A percentile compares a stretch with the other conserved stretches of the same genome.
These are phyloP conservation scores for Aethina tumida DNA, from an alignment of 1,140 invertebrate species.

Conservation along the genomic window DNA sequence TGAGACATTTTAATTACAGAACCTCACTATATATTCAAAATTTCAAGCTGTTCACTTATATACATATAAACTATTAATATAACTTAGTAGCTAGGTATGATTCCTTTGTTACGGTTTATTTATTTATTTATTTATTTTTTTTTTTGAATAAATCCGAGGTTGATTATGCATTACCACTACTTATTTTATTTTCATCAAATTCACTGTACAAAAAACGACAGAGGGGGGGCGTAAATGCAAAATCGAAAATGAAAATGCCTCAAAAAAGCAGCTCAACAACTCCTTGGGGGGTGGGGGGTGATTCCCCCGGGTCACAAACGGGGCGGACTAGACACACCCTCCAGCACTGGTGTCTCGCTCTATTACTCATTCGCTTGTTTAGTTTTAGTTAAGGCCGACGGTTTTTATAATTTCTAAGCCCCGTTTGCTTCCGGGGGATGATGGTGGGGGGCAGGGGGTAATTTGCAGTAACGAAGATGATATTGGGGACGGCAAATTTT, in stretches of 20 bases:
- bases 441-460: constrained; percentile 8
- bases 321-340: no score
- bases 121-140: constrained; percentile 6
- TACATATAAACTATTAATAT: constrained; percentile 14
- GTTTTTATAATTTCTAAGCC: not conserved
- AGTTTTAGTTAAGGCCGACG: no score
- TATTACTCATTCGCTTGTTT: not conserved
- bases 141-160: constrained; percentile 11
- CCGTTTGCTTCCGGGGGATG: not conserved
- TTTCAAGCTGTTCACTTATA: constrained; percentile 16
- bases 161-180: constrained; percentile 15
- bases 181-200: not conserved
- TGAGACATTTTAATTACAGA: constrained; percentile 9
- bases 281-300: not conserved
- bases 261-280: constrained; percentile 1
- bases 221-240: constrained; percentile 7
- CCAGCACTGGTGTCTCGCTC: no score
- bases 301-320: no score
- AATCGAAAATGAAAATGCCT: constrained; percentile 11
- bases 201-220: constrained; percentile 5
- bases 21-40: constrained; percentile 20
- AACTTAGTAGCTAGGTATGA: constrained; percentile 17
- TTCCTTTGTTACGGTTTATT: no score
- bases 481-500: no score
- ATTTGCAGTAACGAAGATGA: constrained; percentile 6